Evolutionary conservation across 2,888 invertebrate genomes (phyloP).

Genomic region (Dryocosmus kuriphilus): DNA sequence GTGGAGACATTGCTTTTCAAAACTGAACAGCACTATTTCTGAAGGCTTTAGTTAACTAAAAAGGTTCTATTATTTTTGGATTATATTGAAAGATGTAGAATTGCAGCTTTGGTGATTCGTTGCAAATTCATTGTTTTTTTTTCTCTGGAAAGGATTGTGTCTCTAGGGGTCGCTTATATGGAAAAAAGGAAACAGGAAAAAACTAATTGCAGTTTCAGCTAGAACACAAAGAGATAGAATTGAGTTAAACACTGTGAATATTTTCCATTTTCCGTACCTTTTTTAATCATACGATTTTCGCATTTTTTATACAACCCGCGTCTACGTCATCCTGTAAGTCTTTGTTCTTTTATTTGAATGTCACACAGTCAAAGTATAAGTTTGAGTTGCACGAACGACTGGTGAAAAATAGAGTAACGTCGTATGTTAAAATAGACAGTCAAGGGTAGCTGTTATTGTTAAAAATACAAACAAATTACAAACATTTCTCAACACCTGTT

Average conservation of each 20-base stretch:
- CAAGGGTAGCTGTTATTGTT: not conserved
- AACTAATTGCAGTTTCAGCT: not conserved
- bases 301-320: not conserved
- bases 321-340: not conserved
- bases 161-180: too few species aligned
- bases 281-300: not conserved
- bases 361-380: not conserved
- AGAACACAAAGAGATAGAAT: not conserved
- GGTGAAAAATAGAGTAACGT: not conserved
- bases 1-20: too few species aligned
- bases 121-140: too few species aligned
- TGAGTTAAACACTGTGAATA: not conserved
- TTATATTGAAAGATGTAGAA: too few species aligned
- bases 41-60: too few species aligned
- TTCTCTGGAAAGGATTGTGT: too few species aligned
- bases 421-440: not conserved
- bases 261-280: not conserved
- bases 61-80: too few species aligned
- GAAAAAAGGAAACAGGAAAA: not conserved
- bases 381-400: not conserved
- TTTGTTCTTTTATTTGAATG: not conserved
- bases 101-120: too few species aligned
- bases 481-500: too few species aligned
- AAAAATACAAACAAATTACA: not conserved
- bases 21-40: too few species aligned